phyloP scores from a whole-genome alignment of 2,113 vertebrate genomes.

The Caloenas nicobarica region DNA sequence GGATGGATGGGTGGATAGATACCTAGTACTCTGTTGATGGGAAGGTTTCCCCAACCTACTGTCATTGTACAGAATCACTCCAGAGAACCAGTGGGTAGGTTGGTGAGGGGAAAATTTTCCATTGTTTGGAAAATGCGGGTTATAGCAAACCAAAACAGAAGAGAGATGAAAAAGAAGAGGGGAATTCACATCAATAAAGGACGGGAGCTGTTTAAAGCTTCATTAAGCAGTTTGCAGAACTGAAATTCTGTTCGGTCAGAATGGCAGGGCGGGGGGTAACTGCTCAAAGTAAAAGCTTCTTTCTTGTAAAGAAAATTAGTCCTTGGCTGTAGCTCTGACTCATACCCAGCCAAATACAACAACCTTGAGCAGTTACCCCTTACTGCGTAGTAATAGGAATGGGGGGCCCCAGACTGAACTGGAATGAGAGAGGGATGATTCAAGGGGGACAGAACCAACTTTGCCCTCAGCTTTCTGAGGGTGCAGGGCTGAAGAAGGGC shows the following conservation, averaged over 20 bases:
- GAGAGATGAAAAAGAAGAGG: constrained; percentile 15
- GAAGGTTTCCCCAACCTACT: background rate
- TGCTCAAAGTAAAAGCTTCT: constrained; percentile 9
- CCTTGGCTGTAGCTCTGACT: background rate
- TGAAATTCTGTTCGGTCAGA: constrained; percentile 16
- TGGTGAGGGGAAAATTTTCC: background rate
- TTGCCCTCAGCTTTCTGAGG: background rate
- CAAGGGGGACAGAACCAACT: background rate
- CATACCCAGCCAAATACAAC: background rate
- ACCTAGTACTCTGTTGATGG: background rate
- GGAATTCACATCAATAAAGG: constrained; percentile 1
- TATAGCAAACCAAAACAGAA: background rate
- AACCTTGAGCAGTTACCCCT: background rate
- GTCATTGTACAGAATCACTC: background rate
- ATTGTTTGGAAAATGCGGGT: background rate
- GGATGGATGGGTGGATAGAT: background rate
- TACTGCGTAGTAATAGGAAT: rapidly evolving
- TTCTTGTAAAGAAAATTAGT: constrained; percentile 14
- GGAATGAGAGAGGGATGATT: background rate
- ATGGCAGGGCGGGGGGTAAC: background rate
- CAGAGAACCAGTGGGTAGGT: background rate
- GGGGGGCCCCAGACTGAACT: background rate
- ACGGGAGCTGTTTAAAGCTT: background rate
- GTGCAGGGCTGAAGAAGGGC: background rate
- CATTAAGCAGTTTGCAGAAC: background rate